These are phyloP conservation scores for Python bivittatus DNA, from an alignment of 2,113 vertebrate genomes.

Conservation along the genomic window DNA sequence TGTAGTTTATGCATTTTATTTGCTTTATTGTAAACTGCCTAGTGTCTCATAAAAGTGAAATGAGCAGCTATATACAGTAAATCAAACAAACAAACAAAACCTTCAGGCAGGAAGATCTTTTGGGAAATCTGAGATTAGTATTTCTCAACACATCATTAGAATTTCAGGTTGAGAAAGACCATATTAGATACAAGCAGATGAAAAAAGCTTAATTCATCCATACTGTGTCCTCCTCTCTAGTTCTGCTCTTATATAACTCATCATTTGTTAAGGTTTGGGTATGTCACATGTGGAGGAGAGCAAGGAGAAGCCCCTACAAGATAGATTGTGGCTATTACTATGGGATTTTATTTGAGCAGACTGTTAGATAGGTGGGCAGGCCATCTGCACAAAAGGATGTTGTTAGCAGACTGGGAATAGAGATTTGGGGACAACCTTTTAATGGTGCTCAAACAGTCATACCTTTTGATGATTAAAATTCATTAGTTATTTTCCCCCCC, in stretches of 20 bases:
- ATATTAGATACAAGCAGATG: background rate
- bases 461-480: background rate
- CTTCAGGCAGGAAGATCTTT: background rate
- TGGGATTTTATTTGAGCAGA: background rate
- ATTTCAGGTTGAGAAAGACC: background rate
- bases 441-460: background rate
- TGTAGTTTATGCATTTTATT: background rate
- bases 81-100: background rate
- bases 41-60: background rate
- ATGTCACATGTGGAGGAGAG: background rate
- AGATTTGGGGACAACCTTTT: background rate
- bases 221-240: background rate
- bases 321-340: background rate
- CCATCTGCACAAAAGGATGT: no score
- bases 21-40: background rate
- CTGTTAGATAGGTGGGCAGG: no score
- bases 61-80: background rate
- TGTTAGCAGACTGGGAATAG: background rate
- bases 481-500: constrained; percentile 15
- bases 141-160: background rate
- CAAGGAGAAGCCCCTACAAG: background rate
- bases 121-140: background rate
- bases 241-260: background rate
- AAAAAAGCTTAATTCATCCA: background rate
- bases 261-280: background rate